These are phyloP conservation scores for Drosophila melanosoma DNA, from an alignment of 2,888 invertebrate species.

Conservation along the genomic window DNA sequence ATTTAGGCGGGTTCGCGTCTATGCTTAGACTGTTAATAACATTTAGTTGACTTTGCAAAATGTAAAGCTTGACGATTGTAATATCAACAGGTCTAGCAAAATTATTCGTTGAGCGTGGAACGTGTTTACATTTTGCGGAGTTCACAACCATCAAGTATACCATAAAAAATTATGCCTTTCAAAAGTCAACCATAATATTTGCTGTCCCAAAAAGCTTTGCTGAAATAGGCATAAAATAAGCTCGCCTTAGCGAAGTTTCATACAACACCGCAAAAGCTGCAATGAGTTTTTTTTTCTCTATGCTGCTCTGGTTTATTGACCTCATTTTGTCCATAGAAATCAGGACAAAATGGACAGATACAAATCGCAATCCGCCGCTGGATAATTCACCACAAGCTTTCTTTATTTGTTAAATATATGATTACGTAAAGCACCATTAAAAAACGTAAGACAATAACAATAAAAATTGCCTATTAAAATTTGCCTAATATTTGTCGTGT, in stretches of 20 bases:
- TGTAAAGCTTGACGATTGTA: neutral
- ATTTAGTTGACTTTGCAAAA: neutral
- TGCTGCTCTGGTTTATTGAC: slow-evolving; percentile 52
- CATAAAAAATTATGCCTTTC: slow-evolving; percentile 12
- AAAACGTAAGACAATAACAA: no score
- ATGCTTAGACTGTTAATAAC: neutral
- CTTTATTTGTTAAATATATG: no score
- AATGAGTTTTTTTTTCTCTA: neutral
- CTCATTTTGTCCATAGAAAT: slow-evolving; percentile 14
- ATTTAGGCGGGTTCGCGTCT: slow-evolving; percentile 5
- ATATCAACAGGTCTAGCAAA: neutral
- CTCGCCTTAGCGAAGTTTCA: neutral
- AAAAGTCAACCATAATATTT: neutral
- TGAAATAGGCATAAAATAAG: slow-evolving; percentile 35
- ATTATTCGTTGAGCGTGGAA: slow-evolving; percentile 40
- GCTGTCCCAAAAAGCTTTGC: slow-evolving; percentile 45
- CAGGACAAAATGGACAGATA: neutral
- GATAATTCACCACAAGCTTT: neutral
- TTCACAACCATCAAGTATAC: neutral
- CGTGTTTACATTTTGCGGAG: neutral
- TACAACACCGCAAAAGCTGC: neutral
- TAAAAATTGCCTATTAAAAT: no score
- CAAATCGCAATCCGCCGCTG: neutral
- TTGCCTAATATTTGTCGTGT: no score
- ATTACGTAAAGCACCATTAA: no score